Conservation (phyloP, 2,797 vertebrate genomes). For the Schizopygopsis malacanthus region DNA sequence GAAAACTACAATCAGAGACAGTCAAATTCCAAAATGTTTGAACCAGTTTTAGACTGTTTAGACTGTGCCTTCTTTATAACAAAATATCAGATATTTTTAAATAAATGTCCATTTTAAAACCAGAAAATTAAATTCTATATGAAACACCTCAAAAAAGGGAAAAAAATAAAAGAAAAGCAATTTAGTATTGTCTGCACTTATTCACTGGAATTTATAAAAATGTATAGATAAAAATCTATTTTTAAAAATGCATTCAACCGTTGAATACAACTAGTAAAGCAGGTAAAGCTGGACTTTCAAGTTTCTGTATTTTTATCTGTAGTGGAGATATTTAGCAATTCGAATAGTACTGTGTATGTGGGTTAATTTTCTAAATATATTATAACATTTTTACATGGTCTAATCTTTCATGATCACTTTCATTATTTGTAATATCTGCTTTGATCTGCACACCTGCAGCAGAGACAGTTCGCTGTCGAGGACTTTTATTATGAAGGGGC, state of each 20-base stretch:
- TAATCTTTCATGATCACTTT: background rate
- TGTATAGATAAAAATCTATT: no score
- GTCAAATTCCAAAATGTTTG: background rate
- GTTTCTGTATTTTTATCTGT: background rate
- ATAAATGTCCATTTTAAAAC: background rate
- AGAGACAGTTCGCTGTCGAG: background rate
- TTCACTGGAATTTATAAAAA: background rate
- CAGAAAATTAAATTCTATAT: background rate
- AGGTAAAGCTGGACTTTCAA: background rate
- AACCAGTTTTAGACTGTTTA: background rate
- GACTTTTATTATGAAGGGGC: slow-evolving; percentile 39
- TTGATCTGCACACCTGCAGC: background rate
- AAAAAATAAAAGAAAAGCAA: background rate
- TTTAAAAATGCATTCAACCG: no score
- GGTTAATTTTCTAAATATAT: background rate
- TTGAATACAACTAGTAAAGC: no score
- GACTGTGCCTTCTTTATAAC: background rate
- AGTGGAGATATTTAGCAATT: background rate
- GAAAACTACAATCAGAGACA: background rate
- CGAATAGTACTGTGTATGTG: background rate
- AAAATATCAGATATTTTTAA: background rate
- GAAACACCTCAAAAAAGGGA: background rate
- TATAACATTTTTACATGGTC: background rate
- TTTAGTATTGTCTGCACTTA: background rate
- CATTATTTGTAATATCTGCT: background rate